phyloP scores from a whole-genome alignment of 35 echinoderm and acorn worm genomes.

The Apostichopus parvimensis region DNA sequence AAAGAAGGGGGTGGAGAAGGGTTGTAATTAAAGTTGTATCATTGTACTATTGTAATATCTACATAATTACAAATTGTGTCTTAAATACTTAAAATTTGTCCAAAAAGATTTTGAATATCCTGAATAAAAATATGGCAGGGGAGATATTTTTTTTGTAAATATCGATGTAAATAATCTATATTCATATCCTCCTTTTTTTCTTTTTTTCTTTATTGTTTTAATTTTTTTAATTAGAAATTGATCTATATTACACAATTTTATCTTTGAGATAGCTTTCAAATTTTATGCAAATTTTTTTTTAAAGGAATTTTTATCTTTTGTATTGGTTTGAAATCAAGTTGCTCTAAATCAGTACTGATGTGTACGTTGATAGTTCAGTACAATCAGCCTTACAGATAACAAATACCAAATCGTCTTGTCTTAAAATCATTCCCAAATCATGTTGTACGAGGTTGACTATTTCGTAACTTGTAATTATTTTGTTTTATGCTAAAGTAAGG shows the following conservation, averaged over 20 bases:
- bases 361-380: neutral
- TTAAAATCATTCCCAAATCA: no score
- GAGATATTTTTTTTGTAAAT: slow-evolving; percentile 1
- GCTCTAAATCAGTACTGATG: neutral
- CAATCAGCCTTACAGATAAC: neutral
- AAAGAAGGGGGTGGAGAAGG: no score
- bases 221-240: slow-evolving; percentile 26
- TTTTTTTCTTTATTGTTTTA: neutral
- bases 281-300: slow-evolving; percentile 45
- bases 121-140: no score
- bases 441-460: no score
- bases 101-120: no score
- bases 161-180: neutral
- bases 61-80: no score
- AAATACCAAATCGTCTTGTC: no score
- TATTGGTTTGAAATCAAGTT: slow-evolving; percentile 13
- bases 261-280: slow-evolving; percentile 51
- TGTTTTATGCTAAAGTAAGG: no score
- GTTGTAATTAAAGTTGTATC: no score
- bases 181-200: neutral
- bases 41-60: no score
- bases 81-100: no score
- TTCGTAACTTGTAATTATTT: no score
- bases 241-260: slow-evolving; percentile 9
- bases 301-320: slow-evolving; percentile 14